Evolutionary conservation across 2,113 vertebrate species (phyloP), one percentile per base, ranked within the genome.

Genomic region (Antechinus stuartii): DNA sequence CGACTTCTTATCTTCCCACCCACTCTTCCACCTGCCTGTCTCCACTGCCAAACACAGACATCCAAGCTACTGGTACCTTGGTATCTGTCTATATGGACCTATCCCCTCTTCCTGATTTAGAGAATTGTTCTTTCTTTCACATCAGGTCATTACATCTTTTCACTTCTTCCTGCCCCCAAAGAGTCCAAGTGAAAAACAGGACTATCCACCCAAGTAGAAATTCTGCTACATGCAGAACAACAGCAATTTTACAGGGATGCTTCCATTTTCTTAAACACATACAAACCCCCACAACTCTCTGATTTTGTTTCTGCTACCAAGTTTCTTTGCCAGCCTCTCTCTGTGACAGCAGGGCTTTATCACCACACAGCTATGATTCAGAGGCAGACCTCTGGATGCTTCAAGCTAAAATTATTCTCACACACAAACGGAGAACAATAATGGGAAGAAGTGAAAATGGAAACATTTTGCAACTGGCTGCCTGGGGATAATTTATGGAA

Each of bases 401-500:
- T 61, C 95, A n/a, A 96, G 94, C 94, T 97, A 96, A 96, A 96
- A 97, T 92, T 93, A 96, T 91, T 94, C 92, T 92, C 96, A 89
- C 47, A 19, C 56, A 91, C 0, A 24, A 92, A 93, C 3, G 25
- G 91, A 94, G 76, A 91, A 92, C 91, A 94, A 95, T 94, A 94
- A 61, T 35, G 49, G 94, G 90, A 53, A 90, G 90, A 93, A 93
- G 92, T 52, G 61, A 96, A 94, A 96, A 94, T 93, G 96, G 91
- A 96, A 96, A 92, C 27, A 46, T 89, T 96, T 57, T 57, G 42
- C 23, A 14, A 94, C 93, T 89, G 92, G 50, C 49, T 50, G 2
- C 90, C 92, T 91, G 55, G 94, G 4, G 90, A 89, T 50, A 55
- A 76, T 91, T 89, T 35, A n/a, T n/a, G 27, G 90, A 95, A 91